These are phyloP conservation scores for Dascillus cervinus DNA, from an alignment of 2,888 invertebrate species.

Conservation along the genomic window DNA sequence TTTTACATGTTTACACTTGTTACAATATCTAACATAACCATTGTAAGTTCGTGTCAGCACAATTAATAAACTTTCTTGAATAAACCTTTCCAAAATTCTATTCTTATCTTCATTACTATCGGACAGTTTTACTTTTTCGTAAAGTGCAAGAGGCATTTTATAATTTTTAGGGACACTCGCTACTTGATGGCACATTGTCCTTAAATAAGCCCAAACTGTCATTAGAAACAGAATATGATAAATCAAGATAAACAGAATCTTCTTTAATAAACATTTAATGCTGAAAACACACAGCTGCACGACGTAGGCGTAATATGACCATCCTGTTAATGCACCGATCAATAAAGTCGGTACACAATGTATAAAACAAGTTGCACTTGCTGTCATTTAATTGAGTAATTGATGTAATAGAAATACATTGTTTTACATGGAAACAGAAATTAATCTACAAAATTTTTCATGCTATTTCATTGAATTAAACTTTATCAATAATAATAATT, in stretches of 20 bases:
- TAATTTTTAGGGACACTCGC: slow-evolving; percentile 69
- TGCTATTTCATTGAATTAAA: no score
- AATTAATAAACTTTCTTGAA: slow-evolving; percentile 64
- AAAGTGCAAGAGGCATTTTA: slow-evolving; percentile 62
- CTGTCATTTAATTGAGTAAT: no score
- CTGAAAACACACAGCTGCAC: slow-evolving; percentile 5
- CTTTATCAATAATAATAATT: no score
- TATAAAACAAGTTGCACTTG: no score
- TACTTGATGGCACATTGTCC: slow-evolving; percentile 76
- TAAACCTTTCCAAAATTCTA: slow-evolving; percentile 60
- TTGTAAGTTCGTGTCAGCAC: slow-evolving; percentile 64
- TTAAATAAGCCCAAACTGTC: slow-evolving; percentile 31
- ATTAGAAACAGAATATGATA: slow-evolving; percentile 8
- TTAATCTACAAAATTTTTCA: no score
- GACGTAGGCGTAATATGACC: slow-evolving; percentile 11
- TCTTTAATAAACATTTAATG: slow-evolving; percentile 1
- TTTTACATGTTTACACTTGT: slow-evolving; percentile 84
- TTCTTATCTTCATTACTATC: slow-evolving; percentile 60
- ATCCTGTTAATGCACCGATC: slow-evolving; percentile 5
- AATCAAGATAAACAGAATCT: slow-evolving; percentile 2
- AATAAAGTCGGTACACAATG: slow-evolving; percentile 11
- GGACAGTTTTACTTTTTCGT: slow-evolving; percentile 66
- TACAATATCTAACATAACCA: slow-evolving; percentile 61
- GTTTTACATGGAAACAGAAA: no score
- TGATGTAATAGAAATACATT: no score